Conservation (phyloP, 2,113 vertebrate species). For the Procapra przewalskii region DNA sequence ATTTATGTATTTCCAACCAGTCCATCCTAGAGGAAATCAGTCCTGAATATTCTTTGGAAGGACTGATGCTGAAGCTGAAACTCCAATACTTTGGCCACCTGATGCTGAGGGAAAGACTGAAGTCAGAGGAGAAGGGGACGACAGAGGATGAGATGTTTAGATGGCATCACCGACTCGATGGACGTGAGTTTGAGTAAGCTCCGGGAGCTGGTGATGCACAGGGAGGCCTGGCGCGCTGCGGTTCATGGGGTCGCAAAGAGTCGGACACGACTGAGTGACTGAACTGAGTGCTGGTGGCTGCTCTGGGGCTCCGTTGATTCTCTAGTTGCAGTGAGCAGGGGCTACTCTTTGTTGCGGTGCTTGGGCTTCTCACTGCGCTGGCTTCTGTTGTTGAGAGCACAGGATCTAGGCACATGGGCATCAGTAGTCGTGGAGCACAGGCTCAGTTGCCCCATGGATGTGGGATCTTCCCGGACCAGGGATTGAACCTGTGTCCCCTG, state of each 20-base stretch:
- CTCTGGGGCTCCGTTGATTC: fast-evolving
- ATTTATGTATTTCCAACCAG: background rate
- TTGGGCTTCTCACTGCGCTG: background rate
- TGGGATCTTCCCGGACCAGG: background rate
- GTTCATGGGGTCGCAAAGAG: background rate
- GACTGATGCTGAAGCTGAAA: background rate
- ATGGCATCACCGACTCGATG: background rate
- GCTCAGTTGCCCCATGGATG: background rate
- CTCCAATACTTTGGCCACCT: background rate
- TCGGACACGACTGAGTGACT: fast-evolving
- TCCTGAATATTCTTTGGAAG: background rate
- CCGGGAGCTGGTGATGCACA: background rate
- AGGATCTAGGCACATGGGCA: background rate
- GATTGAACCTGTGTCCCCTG: background rate
- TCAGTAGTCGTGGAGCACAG: background rate
- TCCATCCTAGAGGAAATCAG: background rate
- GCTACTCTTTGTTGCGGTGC: background rate
- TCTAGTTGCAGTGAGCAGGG: background rate
- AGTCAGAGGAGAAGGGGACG: background rate
- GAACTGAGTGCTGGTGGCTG: background rate
- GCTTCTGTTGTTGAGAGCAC: background rate
- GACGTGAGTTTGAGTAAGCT: background rate
- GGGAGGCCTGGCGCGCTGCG: background rate
- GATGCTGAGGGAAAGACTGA: background rate
- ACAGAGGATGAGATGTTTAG: background rate